Evolutionary conservation across 2,797 vertebrate genomes (phyloP), one percentile per base, ranked within the genome.

Genomic region (Acridotheres tristis): DNA sequence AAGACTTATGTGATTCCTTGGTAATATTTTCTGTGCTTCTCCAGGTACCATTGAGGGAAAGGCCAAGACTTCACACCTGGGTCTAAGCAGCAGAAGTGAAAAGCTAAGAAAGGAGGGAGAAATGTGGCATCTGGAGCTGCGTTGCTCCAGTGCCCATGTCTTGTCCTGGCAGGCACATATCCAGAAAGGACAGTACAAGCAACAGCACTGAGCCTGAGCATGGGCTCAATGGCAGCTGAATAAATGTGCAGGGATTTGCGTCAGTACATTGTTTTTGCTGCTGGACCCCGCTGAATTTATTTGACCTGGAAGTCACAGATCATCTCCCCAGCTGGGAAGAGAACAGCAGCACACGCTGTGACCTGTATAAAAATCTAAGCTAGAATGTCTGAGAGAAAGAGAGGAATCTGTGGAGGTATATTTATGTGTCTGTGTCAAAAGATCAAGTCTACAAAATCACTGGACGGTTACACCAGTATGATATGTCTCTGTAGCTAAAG

Each of bases 251-350:
- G 0, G 0, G 71, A 87, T 92, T 94, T 96, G 68, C 63, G 36
- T 95, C 96, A 97, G 16, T 57, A 54, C 72, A 21, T 93, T 94
- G 94, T 96, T 96, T 94, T 94, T 93, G 63, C 71, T 77, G 42
- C 69, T 82, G 83, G 62, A 55, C 82, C 43, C 58, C 0, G 1
- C 42, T 72, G 92, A 95, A 96, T 95, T 93, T 92, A 38, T 94
- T 93, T 96, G 93, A 96, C 92, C 89, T 95, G 92, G 85, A 95
- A 94, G 91, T 85, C 77, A 94, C 82, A 0, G 1, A 91, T 93
- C 85, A 87, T 67, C 42, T 94, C 32, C 66, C 76, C 90, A 90
- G 83, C 61, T 90, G 93, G 79, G 83, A 94, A 85, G 45, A 82
- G 79, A 88, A 48, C 63, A 79, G 63, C 80, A 90, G 62, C 2